Evolutionary conservation across 2,113 vertebrate genomes (phyloP), one percentile per base, ranked within the genome.

Genomic region (Lipophrys pholis): DNA sequence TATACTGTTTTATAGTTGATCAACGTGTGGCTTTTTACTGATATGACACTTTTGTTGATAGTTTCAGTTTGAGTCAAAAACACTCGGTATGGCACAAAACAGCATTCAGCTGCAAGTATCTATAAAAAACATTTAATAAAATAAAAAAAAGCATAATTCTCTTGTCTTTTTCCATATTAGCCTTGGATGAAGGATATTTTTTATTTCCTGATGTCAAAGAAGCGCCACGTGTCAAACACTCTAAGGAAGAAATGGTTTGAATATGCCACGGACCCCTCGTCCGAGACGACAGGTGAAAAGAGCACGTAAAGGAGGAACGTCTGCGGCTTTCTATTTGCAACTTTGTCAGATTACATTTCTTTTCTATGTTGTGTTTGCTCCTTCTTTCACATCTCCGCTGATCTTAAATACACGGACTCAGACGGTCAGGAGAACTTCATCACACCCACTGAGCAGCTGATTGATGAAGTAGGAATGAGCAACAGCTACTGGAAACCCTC

Each of bases 181-280:
- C 48, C 81, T 8, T 90, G 89, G 89, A 60, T 93, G 63, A 92
- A 76, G 64, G 75, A 81, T 2, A 10, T 51, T 39, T 70, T 94
- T n/a, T 39, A 64, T 43, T 89, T 80, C 59, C 64, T 94, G 50
- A 80, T 30, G 72, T 14, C 69, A 8, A 58, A 35, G 6, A 14
- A 65, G 35, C 0, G 30, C 3, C 1, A 14, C 5, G 0, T 0
- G n/a, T 50, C 76, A 16, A 62, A 82, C 0, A 50, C 66, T 0
- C 75, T 94, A 45, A 72, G 2, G 8, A 84, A 57, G 60, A 93
- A 88, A 69, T 6, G 85, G 0, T 94, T 94, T 38, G 3, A 75
- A 1, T 66, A 92, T 38, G 63, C 36, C 58, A 90, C 80, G 56
- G 77, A 59, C 12, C 11, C 6, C 9, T 0, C 67, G 45, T 30